Evolutionary conservation across 2,797 vertebrate species (phyloP).

Genomic region (Takifugu ocellatus): DNA sequence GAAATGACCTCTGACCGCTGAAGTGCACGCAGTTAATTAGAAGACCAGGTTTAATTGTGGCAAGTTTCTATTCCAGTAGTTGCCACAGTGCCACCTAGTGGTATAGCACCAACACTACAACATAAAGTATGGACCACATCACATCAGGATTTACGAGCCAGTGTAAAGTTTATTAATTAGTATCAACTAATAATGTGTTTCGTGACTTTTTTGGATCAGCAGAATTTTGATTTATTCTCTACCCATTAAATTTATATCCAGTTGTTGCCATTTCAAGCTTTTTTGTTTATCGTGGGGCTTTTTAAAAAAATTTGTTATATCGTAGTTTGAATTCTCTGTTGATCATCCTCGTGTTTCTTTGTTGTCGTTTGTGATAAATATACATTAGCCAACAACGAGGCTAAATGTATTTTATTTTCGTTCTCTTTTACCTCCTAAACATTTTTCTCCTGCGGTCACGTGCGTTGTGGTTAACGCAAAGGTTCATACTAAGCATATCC

Average conservation of each 20-base stretch:
- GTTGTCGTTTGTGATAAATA: too few species aligned
- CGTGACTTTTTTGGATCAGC: background rate
- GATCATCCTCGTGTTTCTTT: background rate
- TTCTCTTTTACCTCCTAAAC: background rate
- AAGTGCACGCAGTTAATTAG: slow-evolving; percentile 7
- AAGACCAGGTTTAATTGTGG: background rate
- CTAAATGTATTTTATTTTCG: background rate
- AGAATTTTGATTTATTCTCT: too few species aligned
- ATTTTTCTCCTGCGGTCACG: background rate
- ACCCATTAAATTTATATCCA: background rate
- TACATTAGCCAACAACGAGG: too few species aligned
- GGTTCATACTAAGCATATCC: too few species aligned
- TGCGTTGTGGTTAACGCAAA: too few species aligned
- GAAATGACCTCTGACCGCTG: slow-evolving; percentile 14
- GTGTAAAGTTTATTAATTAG: too few species aligned
- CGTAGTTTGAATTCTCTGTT: too few species aligned
- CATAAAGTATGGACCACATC: too few species aligned
- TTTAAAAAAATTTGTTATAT: too few species aligned
- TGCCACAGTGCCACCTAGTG: slow-evolving; percentile 37
- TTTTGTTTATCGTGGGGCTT: background rate
- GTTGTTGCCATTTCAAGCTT: background rate
- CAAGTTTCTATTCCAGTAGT: background rate
- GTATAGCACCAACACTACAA: background rate
- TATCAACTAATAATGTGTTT: background rate
- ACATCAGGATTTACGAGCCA: too few species aligned